Conservation (phyloP, 2,888 invertebrate genomes). For the Piscicola geometra region DNA sequence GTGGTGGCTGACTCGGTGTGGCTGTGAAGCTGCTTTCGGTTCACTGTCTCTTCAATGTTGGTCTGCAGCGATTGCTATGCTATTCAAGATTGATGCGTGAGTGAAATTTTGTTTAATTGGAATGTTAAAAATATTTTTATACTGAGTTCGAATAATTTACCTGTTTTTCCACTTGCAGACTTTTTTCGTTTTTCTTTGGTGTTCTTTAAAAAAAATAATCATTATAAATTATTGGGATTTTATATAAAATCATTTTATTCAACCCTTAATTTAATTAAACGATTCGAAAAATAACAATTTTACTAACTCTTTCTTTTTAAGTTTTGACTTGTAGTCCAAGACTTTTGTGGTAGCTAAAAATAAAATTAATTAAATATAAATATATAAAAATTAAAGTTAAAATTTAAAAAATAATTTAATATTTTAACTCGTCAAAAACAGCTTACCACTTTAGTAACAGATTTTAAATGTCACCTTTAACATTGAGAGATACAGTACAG, state of each 20-base stretch:
- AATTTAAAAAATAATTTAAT: not conserved
- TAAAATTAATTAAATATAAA: not conserved
- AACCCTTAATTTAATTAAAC: no score
- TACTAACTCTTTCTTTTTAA: constrained; percentile 37
- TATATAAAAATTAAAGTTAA: not conserved
- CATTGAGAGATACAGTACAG: constrained; percentile 52
- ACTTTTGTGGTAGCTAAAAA: constrained; percentile 35
- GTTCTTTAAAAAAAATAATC: not conserved
- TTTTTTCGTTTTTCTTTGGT: constrained; percentile 11
- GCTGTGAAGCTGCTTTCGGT: constrained; percentile 12
- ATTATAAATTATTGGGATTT: no score
- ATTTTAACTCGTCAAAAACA: not conserved
- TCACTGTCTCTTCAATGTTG: constrained; percentile 7
- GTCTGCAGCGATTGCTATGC: not conserved
- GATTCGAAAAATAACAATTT: no score
- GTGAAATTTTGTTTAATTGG: not conserved
- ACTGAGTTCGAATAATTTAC: not conserved
- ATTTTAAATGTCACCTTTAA: constrained; percentile 47
- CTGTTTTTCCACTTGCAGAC: not conserved
- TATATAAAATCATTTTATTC: no score
- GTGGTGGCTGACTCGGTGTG: constrained; percentile 9
- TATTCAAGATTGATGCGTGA: not conserved
- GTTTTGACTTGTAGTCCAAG: constrained; percentile 33
- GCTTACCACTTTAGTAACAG: not conserved
- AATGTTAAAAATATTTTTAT: not conserved